Evolutionary conservation across 2,113 vertebrate species (phyloP).

Genomic region (Tetrao urogallus): DNA sequence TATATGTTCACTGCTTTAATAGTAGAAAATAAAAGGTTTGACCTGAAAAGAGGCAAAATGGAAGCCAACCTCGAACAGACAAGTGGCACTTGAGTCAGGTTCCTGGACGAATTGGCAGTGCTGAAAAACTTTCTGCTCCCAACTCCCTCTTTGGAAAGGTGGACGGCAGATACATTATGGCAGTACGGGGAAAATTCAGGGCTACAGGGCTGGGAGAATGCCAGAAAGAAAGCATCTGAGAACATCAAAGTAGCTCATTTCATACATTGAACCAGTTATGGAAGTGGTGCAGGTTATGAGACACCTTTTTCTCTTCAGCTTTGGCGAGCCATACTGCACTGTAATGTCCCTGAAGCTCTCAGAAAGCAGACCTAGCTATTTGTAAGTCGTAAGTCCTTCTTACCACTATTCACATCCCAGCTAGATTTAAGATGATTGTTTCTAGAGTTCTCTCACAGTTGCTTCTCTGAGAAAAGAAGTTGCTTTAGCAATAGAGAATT

Average conservation of each 20-base stretch:
- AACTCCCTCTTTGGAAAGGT: background rate
- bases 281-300: background rate
- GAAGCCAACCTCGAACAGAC: background rate
- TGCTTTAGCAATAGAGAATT: background rate
- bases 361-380: background rate
- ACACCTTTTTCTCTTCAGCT: background rate
- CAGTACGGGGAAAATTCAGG: background rate
- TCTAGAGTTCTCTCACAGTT: background rate
- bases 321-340: background rate
- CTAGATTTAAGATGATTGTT: background rate
- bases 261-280: background rate
- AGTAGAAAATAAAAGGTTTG: constrained; percentile 18
- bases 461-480: background rate
- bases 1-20: background rate
- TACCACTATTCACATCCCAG: background rate
- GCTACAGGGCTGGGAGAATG: background rate
- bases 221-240: background rate
- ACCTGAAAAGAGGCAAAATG: background rate
- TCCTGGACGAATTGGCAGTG: background rate
- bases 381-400: background rate
- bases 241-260: background rate
- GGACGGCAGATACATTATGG: background rate
- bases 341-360: background rate
- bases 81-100: background rate
- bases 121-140: background rate